Evolutionary conservation across 92 coral and sea anemone genomes (phyloP), one percentile per base, ranked within the genome.

Genomic region (Zoanthus sansibaricus): DNA sequence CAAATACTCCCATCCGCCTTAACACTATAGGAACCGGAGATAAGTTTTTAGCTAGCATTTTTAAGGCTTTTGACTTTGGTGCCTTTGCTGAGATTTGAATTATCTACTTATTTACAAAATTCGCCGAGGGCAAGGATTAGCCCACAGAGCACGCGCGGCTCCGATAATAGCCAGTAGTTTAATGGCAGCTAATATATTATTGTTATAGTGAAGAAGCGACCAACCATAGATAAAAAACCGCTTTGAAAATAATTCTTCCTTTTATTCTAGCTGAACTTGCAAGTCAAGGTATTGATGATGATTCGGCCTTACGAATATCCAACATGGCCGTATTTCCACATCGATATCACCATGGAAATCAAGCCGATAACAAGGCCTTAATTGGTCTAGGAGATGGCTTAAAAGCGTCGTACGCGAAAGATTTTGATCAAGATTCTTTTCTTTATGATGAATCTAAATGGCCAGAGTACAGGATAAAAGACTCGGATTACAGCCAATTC

Each of bases 381-480:
- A 93, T 93, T 70, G 88, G 89, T 79, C 72, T 61, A 82, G 79
- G 77, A 56, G 86, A 70, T 46, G 89, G 72, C 12, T 88, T 84
- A 33, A 42, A 55, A 9, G 86, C 90, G 67, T 88, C 92, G 44
- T 68, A 67, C 37, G 88, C 82, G 12, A 90, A 84, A 14, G 93
- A 82, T 18, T 93, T 72, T 68, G 91, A 82, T 78, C 93, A 92
- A 9, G 93, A 93, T 67, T 91, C 94, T 58, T 84, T 91, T 62
- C 72, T 94, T 3, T 86, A 91, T 37, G 98, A 94, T 73, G 93
- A 91, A 37, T 93, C 92, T 86, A 93, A 95, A 18, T 94, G 98
- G 98, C 98, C 98, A 14, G 98, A 94, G 25, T 94, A 94, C 90
- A 86, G 91, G 51, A 93, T 94, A n/a, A 94, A 94, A 56, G 98